Evolutionary conservation across 2,797 vertebrate genomes (phyloP).

Genomic region (Chiroxiphia lanceolata): DNA sequence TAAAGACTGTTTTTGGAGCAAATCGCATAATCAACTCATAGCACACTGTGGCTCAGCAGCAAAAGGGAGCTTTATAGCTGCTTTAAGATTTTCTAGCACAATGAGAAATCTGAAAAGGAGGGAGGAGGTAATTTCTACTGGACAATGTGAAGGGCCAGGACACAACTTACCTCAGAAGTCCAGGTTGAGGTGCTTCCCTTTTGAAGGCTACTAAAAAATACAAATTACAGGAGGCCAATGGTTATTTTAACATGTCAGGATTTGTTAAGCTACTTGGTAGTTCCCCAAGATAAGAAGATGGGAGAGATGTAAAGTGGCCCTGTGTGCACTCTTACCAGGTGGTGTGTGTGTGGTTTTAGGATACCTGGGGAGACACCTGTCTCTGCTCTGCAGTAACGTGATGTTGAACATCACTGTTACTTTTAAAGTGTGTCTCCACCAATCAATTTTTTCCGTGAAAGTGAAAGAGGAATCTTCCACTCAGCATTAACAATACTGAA

Average conservation of each 20-base stretch:
- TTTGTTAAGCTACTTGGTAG: background rate
- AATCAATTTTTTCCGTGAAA: background rate
- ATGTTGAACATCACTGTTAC: background rate
- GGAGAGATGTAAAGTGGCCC: background rate
- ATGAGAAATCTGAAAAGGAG: background rate
- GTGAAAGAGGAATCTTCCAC: background rate
- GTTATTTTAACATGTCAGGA: background rate
- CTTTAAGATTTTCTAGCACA: background rate
- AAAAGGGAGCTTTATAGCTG: background rate
- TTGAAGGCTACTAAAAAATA: background rate
- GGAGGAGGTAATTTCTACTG: background rate
- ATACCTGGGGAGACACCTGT: background rate
- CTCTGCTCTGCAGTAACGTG: background rate
- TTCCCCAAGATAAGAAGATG: background rate
- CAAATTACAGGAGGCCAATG: background rate
- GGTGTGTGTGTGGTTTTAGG: background rate
- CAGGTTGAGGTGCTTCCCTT: background rate
- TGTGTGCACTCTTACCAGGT: background rate
- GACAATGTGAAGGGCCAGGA: background rate
- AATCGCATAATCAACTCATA: background rate
- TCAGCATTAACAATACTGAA: background rate
- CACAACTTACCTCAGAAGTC: background rate
- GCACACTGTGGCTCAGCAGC: background rate
- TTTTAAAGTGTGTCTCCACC: background rate
- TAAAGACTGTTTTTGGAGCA: background rate